Percentiles rank a stretch among this genome's conserved stretches.
phyloP scores from a whole-genome alignment of 2,113 vertebrate genomes.

The Octodon degus region DNA sequence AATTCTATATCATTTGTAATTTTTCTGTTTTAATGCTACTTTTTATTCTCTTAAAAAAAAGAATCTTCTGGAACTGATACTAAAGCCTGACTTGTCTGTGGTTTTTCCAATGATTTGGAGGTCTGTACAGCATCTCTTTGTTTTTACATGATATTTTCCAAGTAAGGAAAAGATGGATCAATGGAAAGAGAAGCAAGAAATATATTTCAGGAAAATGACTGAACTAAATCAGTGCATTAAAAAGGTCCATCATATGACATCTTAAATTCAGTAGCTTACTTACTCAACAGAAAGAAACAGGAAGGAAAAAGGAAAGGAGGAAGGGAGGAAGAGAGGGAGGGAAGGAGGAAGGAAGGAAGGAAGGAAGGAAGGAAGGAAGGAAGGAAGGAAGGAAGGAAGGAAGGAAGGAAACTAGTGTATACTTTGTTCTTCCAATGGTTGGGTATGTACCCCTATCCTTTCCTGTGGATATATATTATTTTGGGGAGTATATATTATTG shows the following conservation, averaged over 20 bases:
- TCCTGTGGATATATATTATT: not conserved
- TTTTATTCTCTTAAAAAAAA: no score
- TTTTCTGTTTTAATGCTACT: no score
- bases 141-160: constrained; percentile 45
- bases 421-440: not conserved
- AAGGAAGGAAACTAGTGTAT: not conserved
- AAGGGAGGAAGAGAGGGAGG: not conserved
- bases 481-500: not conserved
- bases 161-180: constrained; percentile 43
- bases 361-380: not conserved
- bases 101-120: not conserved
- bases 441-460: not conserved
- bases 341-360: not conserved
- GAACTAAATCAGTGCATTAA: not conserved
- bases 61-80: not conserved
- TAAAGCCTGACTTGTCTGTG: constrained; percentile 25
- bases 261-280: not conserved
- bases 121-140: not conserved
- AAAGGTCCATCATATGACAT: not conserved
- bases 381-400: not conserved
- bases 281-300: not conserved
- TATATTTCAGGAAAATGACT: not conserved
- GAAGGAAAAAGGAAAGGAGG: not conserved
- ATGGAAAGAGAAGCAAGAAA: constrained; percentile 42
- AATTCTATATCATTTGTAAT: no score